Evolutionary conservation across 2,113 vertebrate genomes (phyloP).

Genomic region (Asarcornis scutulata): DNA sequence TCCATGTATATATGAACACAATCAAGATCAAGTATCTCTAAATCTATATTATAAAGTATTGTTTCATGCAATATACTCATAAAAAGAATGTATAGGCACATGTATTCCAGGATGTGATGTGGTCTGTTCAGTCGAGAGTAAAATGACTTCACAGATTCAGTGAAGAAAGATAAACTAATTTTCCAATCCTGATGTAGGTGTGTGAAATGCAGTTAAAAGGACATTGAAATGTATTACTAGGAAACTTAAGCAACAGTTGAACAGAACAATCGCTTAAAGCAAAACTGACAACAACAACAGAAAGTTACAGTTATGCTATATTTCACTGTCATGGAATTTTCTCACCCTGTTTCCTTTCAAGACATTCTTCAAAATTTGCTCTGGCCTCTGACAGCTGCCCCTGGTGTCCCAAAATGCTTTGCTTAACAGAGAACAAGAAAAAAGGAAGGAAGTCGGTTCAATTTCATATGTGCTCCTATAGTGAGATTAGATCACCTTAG

Average conservation of each 20-base stretch:
- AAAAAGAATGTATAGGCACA: not conserved
- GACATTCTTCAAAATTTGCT: not conserved
- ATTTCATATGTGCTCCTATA: not conserved
- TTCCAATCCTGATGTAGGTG: not conserved
- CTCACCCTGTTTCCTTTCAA: not conserved
- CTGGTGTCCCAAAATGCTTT: not conserved
- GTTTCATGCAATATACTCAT: not conserved
- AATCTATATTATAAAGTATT: not conserved
- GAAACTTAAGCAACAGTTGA: not conserved
- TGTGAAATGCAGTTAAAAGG: not conserved
- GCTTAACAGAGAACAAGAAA: not conserved
- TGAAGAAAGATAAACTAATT: not conserved
- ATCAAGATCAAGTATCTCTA: not conserved
- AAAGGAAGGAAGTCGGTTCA: not conserved
- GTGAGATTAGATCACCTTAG: not conserved
- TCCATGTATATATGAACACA: not conserved
- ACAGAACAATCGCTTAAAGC: not conserved
- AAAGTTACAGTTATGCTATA: not conserved
- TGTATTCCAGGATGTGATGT: not conserved
- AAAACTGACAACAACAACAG: not conserved
- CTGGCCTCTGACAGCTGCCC: not conserved
- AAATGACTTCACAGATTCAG: not conserved
- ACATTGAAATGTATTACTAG: not conserved
- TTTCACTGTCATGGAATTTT: not conserved
- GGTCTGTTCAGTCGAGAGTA: not conserved